A percentile compares a stretch with the other conserved stretches of the same genome.
Evolutionary conservation across 1,140 invertebrate genomes (phyloP).

Genomic region (Drosophila lacteicornis): DNA sequence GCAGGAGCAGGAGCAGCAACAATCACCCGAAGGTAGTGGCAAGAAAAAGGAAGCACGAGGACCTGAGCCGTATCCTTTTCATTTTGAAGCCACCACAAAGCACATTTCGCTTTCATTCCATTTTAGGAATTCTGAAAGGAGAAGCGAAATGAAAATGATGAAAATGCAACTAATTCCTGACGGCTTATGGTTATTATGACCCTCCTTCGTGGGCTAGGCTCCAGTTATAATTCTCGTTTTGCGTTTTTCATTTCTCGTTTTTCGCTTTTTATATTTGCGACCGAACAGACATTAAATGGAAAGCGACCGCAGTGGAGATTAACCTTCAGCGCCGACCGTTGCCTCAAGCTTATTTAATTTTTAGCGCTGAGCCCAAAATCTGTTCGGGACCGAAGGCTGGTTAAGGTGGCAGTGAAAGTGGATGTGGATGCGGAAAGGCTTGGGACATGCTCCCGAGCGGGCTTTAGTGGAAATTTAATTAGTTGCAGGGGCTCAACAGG

Average conservation of each 20-base stretch:
- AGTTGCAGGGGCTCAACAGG: slow-evolving; percentile 54
- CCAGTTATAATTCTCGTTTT: slow-evolving; percentile 50
- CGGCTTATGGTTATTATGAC: slow-evolving; percentile 76
- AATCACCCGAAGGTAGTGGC: slow-evolving; percentile 38
- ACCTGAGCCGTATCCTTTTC: slow-evolving; percentile 76
- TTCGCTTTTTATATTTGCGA: slow-evolving; percentile 40
- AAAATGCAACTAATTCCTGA: slow-evolving; percentile 83
- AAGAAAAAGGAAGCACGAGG: slow-evolving; percentile 33
- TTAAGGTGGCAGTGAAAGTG: slow-evolving; percentile 36
- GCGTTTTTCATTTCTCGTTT: not conserved
- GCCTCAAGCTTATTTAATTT: slow-evolving; percentile 74
- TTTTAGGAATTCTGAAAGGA: slow-evolving; percentile 61
- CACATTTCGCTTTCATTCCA: slow-evolving; percentile 79
- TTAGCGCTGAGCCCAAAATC: slow-evolving; percentile 68
- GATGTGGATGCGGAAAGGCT: slow-evolving; percentile 8
- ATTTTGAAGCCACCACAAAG: slow-evolving; percentile 77
- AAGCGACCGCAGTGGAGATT: slow-evolving; percentile 58
- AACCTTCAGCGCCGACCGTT: slow-evolving; percentile 71
- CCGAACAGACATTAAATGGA: slow-evolving; percentile 57
- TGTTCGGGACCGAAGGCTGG: slow-evolving; percentile 18
- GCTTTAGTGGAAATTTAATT: slow-evolving; percentile 50
- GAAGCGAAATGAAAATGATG: slow-evolving; percentile 71
- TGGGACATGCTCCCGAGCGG: slow-evolving; percentile 10
- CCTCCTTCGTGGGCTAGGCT: slow-evolving; percentile 21
- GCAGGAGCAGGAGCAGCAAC: slow-evolving; percentile 40